Conservation (phyloP, 2,113 vertebrate species). For the Alexandromys fortis region DNA sequence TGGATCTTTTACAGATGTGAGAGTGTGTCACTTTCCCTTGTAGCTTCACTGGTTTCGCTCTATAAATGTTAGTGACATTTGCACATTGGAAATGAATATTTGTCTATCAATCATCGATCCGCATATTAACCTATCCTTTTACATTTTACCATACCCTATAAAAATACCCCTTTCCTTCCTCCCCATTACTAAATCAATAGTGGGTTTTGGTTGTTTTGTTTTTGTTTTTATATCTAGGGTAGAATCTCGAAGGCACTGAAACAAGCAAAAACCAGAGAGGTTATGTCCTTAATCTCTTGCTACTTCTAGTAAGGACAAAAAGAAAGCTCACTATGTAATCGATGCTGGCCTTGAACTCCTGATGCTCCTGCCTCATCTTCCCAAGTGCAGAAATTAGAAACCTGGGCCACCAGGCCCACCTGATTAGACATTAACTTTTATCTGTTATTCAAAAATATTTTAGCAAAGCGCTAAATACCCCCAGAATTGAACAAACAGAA, state of each 20-base stretch:
- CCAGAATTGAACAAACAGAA: neutral
- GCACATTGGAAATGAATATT: constrained; percentile 35
- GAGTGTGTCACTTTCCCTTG: neutral
- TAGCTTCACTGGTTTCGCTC: constrained; percentile 21
- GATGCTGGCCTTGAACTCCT: neutral
- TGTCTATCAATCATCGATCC: neutral
- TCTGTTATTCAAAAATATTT: neutral
- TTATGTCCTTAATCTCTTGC: constrained; percentile 5
- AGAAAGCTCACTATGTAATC: neutral
- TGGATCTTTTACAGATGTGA: constrained; percentile 39
- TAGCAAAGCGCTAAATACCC: neutral
- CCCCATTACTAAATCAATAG: neutral
- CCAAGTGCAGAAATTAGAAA: no score
- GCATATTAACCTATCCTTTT: constrained; percentile 1
- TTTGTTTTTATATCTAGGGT: constrained; percentile 23
- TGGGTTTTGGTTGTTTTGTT: neutral
- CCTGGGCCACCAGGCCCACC: no score
- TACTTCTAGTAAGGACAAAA: constrained; percentile 14
- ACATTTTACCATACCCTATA: constrained; percentile 24
- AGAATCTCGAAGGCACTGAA: neutral
- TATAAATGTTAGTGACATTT: constrained; percentile 52
- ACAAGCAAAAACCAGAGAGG: neutral
- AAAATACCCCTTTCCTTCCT: neutral
- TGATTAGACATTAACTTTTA: neutral
- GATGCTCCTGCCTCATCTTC: neutral